These are phyloP conservation scores for Leiothrix lutea DNA, from an alignment of 2,113 vertebrate species.

Conservation along the genomic window DNA sequence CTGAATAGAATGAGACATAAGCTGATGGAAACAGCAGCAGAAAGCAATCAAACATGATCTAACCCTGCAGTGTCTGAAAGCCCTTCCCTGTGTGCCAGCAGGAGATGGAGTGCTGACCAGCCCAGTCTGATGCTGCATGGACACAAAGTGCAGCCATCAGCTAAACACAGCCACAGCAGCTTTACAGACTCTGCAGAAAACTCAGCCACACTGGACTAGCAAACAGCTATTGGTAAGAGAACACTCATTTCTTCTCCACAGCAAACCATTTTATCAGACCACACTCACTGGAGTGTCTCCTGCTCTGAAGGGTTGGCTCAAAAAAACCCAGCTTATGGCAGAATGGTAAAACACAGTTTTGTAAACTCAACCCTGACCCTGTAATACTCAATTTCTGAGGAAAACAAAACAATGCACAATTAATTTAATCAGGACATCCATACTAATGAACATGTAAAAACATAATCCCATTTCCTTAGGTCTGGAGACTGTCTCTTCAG, in stretches of 20 bases:
- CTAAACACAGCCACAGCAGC: background rate
- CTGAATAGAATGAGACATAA: background rate
- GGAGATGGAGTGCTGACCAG: background rate
- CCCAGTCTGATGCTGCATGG: background rate
- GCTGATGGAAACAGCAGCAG: background rate
- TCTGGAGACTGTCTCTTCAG: background rate
- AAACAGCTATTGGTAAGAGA: background rate
- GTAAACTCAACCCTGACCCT: background rate
- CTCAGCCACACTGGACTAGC: background rate
- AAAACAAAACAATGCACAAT: background rate
- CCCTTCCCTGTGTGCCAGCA: background rate
- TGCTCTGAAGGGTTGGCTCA: background rate
- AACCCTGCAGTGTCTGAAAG: background rate
- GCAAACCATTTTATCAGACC: background rate
- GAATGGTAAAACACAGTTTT: background rate
- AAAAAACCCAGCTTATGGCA: background rate
- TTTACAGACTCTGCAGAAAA: slow-evolving; percentile 8
- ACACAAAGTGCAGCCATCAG: slow-evolving; percentile 25
- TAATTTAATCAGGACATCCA: background rate
- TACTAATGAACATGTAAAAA: background rate
- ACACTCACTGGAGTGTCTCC: background rate
- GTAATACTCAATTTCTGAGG: background rate
- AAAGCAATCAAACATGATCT: background rate
- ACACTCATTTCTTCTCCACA: background rate
- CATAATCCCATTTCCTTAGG: background rate